These are phyloP conservation scores for Catostylus mosaicus DNA, from an alignment of 30 jellyfish, hydroid and myxozoan species.

Conservation along the genomic window DNA sequence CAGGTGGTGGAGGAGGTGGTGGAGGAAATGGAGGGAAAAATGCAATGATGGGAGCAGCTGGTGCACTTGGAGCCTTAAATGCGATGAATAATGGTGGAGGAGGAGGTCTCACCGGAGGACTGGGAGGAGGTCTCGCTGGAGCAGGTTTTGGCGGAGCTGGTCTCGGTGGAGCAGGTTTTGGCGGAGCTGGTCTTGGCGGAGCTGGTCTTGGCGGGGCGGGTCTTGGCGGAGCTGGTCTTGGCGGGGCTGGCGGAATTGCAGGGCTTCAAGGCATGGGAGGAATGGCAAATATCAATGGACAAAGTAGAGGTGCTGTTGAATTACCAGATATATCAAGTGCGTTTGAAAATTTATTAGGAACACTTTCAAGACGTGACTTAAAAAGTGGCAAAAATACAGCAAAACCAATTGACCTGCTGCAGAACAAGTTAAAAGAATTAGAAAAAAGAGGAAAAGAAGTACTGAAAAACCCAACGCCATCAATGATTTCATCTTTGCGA, in stretches of 20 bases:
- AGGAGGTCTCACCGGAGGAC: conserved; percentile 63
- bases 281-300: conserved; percentile 17
- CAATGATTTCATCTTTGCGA: conserved; percentile 33
- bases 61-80: conserved; percentile 51
- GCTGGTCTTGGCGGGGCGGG: conserved; percentile 45
- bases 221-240: conserved; percentile 42
- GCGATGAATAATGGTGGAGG: conserved; percentile 9
- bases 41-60: conserved; percentile 71
- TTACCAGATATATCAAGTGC: conserved; percentile 56
- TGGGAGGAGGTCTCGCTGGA: conserved; percentile 58
- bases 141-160: conserved; percentile 49
- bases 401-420: conserved; percentile 10
- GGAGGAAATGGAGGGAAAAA: conserved; percentile 39
- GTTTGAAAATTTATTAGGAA: conserved; percentile 50
- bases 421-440: conserved; percentile 3
- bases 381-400: conserved; percentile 14
- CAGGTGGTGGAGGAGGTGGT: conserved; percentile 43
- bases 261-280: conserved; percentile 29
- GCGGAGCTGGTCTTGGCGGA: conserved; percentile 68
- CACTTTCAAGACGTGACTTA: conserved; percentile 63
- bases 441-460: conserved; percentile 28
- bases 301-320: conserved; percentile 31
- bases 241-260: conserved; percentile 46
- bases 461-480: conserved; percentile 34
- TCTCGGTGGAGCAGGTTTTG: conserved; percentile 40